Base-by-base conservation (phyloP, 2,797 vertebrate species). In the Mareca strepera region DNA sequence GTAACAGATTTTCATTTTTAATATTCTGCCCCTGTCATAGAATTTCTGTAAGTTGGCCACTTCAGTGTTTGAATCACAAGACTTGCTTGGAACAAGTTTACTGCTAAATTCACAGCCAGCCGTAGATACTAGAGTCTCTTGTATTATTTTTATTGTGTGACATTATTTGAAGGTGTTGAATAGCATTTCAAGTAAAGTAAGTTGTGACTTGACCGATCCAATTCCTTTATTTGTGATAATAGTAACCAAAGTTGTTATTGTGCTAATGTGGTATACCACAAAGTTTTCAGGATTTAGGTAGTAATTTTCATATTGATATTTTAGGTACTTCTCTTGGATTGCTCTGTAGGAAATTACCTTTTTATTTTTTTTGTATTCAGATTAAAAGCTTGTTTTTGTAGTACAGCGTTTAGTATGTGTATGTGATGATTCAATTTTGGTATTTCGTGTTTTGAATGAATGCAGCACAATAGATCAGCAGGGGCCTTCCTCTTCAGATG, bases 391-490 rank as follows among this genome's bases (percentile, higher is more conserved):
- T 67, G 6, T 53, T 68, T 94, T 86, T 66, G 35, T n/a, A 7
- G 9, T 31, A 3, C n/a, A 31, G 11, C 17, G 62, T 89, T 62
- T 50, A 22, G 55, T 68, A 33, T 60, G 14, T 66, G 6, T 69
- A 1, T 1, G 1, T 17, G 28, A 58, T 55, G 56, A 84, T 92
- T 78, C 15, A 52, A 0, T 68, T 84, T 58, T 86, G 76, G 0
- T 76, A 28, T 90, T 92, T 62, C 35, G 5, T 97, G 52, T 91
- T 96, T 93, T 94, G 59, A 89, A 96, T 50, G 66, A 93, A 96
- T 82, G n/a, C 97, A 99, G 99, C 98, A 96, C 98, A 98, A 58
- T 96, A 56, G 99, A 99, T 62, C 99, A 98, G 78, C 98, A 98
- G 80, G 98, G 98, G 92, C 78, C 97, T 88, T 88, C 97, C 56